Base-by-base conservation (phyloP, 2,113 vertebrate genomes). In the Sinocyclocheilus rhinocerous region DNA sequence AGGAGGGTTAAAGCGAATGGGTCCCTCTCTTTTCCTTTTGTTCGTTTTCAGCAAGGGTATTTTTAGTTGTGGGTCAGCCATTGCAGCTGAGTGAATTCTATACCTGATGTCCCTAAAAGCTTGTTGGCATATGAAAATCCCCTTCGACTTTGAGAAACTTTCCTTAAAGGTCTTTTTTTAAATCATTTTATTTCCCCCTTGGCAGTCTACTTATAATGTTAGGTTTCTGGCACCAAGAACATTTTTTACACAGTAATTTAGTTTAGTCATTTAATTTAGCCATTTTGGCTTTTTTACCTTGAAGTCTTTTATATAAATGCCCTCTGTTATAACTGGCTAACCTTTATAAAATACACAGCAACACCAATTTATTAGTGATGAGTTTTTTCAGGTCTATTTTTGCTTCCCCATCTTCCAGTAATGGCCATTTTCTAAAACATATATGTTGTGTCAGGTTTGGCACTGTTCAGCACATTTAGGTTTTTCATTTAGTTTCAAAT, bases 61-160 rank as follows among this genome's bases (percentile, higher is more conserved):
- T 86, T 81, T 86, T 86, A 86, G 85, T 59, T 80, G 24, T 79
- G 63, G 63, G 76, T 52, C 48, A 80, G 52, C 36, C 55, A 24
- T 55, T 86, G 78, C 50, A 81, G 63, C 11, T 48, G 20, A 45
- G 63, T n/a, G 45, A 67, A 82, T 82, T 70, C 61, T 81, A 61
- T n/a, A 65, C n/a, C 61, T 45, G 10, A 42, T 80, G 36, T 22
- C 20, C 59, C 55, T 39, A 16, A 80, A 61, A 39, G 77, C 77
- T 80, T 63, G 77, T 24, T 63, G 59, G 55, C 8, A 45, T 33
- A 50, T 48, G 4, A 48, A 77, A 76, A 24, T 67, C 12, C 11
- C 73, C 73, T 63, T 76, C 2, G 42, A 75, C 12, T 59, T 59
- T n/a, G 39, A 76, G n/a, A 26, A 76, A n/a, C 11, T 76, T 20